Percentiles rank a stretch among this genome's conserved stretches.
Evolutionary conservation across 2,888 invertebrate genomes (phyloP).

Genomic region (Caenorhabditis virilis): DNA sequence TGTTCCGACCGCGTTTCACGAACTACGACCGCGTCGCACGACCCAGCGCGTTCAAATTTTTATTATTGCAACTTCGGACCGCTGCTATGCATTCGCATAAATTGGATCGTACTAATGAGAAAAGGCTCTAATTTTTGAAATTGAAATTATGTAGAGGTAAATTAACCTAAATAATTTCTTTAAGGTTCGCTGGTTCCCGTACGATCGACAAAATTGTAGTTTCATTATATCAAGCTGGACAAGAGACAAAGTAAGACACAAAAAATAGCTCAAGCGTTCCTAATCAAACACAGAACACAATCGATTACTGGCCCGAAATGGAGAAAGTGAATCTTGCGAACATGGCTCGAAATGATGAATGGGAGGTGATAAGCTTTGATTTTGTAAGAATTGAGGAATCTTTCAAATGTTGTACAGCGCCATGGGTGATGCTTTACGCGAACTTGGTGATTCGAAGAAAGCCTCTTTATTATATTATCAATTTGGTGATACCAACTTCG

Average conservation of each 20-base stretch:
- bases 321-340: constrained; percentile 61
- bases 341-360: constrained; percentile 66
- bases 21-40: too few species aligned
- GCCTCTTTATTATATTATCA: constrained; percentile 65
- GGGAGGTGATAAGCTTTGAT: constrained; percentile 64
- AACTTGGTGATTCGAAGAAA: constrained; percentile 64
- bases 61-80: too few species aligned
- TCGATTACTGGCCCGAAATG: constrained; percentile 60
- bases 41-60: too few species aligned
- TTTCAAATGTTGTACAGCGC: constrained; percentile 62
- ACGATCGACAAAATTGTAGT: constrained; percentile 64
- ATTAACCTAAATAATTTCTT: too few species aligned
- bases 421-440: constrained; percentile 68
- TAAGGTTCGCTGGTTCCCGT: constrained; percentile 63
- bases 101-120: too few species aligned
- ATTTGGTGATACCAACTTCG: constrained; percentile 63
- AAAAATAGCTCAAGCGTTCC: too few species aligned
- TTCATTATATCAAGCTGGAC: constrained; percentile 68
- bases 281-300: constrained; percentile 57
- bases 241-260: constrained; percentile 45
- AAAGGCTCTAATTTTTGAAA: too few species aligned
- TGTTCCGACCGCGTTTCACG: too few species aligned
- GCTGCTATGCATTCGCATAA: too few species aligned
- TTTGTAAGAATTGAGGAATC: constrained; percentile 57
- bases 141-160: too few species aligned